Base-by-base conservation (phyloP, 1,140 invertebrate species). In the Drosophila miranda region DNA sequence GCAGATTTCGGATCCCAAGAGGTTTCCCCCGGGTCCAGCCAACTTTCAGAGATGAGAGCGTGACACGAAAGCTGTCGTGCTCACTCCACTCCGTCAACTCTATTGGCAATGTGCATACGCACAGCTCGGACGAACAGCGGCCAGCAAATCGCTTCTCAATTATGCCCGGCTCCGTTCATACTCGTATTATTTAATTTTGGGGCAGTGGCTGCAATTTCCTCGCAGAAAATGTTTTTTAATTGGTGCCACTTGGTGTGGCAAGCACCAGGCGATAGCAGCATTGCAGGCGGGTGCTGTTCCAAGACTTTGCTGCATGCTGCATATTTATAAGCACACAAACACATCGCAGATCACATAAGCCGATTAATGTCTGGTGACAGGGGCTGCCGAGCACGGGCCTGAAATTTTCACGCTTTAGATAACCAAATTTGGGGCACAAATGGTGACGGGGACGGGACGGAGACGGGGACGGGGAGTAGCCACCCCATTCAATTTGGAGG, bases 141-240 rank as follows among this genome's bases (percentile, higher is more conserved):
- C 43, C n/a, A 30, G 42, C 13, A 38, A 38, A 38, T 46, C 43
- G 28, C 30, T 81, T 62, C 77, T 81, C 78, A 81, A 81, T 81
- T 81, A 74, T 62, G 41, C n/a, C 45, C 30, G 6, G 43, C 44
- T 28, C 50, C 50, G 70, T 46, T 44, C 48, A 28, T 53, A 26
- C 23, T 0, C 4, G 23, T 26, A 80, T 84, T 86, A 84, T 86
- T 84, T 84, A 86, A 84, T 71, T 63, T 82, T 54, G 67, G 58
- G 53, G 61, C 34, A 61, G 38, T 69, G 53, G 23, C 55, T n/a
- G 57, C 78, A 68, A 86, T 84, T 84, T 84, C 80, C 81, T 86
- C 53, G 75, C 73, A 62, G 68, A 84, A 83, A 84, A 86, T 80
- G 72, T 61, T 76, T 84, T 84, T 84, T 84, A 84, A 86, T 86